Percentiles rank a stretch among this genome's conserved stretches.
phyloP scores from a whole-genome alignment of 2,113 vertebrate genomes.

The Gila orcuttii region DNA sequence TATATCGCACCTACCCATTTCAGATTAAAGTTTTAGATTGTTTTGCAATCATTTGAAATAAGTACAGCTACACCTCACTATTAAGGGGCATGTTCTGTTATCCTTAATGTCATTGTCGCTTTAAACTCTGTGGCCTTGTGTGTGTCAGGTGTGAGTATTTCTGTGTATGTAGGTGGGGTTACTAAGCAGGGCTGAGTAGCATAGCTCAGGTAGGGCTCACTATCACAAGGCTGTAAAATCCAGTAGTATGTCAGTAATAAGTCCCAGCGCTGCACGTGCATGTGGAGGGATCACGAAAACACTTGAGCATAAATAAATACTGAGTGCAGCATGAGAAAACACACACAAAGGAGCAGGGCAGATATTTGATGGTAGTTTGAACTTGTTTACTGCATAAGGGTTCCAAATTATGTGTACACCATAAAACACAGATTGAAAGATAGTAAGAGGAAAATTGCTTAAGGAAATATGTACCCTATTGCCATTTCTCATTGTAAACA shows the following conservation, averaged over 20 bases:
- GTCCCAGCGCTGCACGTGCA: conserved; percentile 69
- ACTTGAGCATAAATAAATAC: conserved; percentile 62
- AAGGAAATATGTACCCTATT: background rate
- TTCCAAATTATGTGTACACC: background rate
- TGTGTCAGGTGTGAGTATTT: conserved; percentile 53
- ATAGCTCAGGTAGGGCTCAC: conserved; percentile 57
- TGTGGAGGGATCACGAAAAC: conserved; percentile 67
- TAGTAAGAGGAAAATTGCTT: background rate
- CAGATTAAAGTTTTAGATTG: background rate
- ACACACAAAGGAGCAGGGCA: background rate
- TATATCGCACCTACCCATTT: background rate
- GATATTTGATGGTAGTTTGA: conserved; percentile 7
- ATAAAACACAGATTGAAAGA: background rate
- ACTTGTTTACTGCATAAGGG: conserved; percentile 32
- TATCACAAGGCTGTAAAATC: conserved; percentile 58
- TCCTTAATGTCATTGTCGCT: background rate
- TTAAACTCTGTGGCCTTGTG: conserved; percentile 63
- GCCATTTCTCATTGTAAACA: background rate
- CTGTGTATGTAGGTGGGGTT: conserved; percentile 62
- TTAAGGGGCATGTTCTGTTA: background rate
- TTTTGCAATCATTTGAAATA: background rate
- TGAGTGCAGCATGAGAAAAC: conserved; percentile 54
- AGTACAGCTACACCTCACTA: background rate
- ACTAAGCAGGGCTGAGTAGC: conserved; percentile 43
- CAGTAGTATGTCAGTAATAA: conserved; percentile 68